Evolutionary conservation across 2,888 invertebrate genomes (phyloP), one percentile per base, ranked within the genome.

Genomic region (Cenopis cana): DNA sequence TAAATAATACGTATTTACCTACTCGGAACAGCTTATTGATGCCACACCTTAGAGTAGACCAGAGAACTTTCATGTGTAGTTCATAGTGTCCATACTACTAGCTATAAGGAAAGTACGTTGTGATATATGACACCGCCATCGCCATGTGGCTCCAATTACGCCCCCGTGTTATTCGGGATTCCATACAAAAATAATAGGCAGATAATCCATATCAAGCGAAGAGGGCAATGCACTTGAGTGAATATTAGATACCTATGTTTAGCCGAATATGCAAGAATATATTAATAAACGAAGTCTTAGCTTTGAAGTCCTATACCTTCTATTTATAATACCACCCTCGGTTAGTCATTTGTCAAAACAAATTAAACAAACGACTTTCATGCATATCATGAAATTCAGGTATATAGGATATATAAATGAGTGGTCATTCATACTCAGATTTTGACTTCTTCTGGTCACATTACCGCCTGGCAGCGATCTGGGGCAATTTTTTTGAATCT

Each of bases 81-180:
- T n/a, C n/a, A n/a, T 14, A 5, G 12, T 5, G 41, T 14, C 14
- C 14, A 5, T 41, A 12, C 41, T 41, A 14, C 41, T 4, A 41
- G 41, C 36, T 38, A 38, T 6, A 57, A 18, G 6, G 14, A 17
- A 17, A 8, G 33, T 17, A 41, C 17, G 14, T n/a, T 38, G 38
- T 46, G 59, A 65, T 54, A 70, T 41, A n/a, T 29, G 65, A 70
- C 29, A 70, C 69, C 68, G 56, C 61, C 68, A 61, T 20, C n/a
- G n/a, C n/a, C n/a, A n/a, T n/a, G 50, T 56, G 55, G 54, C 36
- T 67, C 55, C 68, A 57, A 57, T 72, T 72, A 72, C 64, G 46
- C 52, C 70, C 59, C 59, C 52, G 33, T 50, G 18, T 52, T 14
- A 41, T 24, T 55, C 17, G 49, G 54, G 60, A 70, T 66, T 60